Conservation (phyloP, 2,113 vertebrate genomes). For the Spilogale gracilis region DNA sequence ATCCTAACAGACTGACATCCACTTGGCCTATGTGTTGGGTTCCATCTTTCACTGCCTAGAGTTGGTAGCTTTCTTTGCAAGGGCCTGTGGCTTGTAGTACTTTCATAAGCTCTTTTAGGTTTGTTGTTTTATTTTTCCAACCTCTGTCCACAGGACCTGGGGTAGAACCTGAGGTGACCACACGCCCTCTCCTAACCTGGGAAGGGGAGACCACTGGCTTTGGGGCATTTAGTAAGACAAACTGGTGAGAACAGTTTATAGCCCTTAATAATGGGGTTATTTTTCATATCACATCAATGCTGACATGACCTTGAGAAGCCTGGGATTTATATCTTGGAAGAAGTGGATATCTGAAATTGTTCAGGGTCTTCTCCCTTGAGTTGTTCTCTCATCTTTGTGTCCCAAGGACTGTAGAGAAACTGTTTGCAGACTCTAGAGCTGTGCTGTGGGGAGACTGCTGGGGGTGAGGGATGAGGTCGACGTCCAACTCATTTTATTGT, state of each 20-base stretch:
- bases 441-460: background rate
- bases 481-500: background rate
- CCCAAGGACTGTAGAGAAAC: background rate
- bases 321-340: background rate
- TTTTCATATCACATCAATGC: background rate
- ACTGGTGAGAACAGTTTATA: background rate
- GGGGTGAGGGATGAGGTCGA: background rate
- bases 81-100: background rate
- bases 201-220: background rate
- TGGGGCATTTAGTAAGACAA: background rate
- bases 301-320: background rate
- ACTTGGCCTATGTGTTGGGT: background rate
- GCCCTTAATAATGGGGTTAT: background rate
- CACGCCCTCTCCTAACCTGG: background rate
- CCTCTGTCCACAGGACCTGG: background rate
- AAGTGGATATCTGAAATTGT: background rate
- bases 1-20: background rate
- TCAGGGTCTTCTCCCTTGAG: background rate
- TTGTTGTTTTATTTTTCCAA: background rate
- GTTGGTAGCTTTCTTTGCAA: background rate
- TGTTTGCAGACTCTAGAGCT: background rate
- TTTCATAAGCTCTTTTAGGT: background rate
- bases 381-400: background rate
- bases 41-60: background rate
- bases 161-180: background rate